These are phyloP conservation scores for Cuculus canorus DNA, from an alignment of 2,797 vertebrate species.

Conservation along the genomic window DNA sequence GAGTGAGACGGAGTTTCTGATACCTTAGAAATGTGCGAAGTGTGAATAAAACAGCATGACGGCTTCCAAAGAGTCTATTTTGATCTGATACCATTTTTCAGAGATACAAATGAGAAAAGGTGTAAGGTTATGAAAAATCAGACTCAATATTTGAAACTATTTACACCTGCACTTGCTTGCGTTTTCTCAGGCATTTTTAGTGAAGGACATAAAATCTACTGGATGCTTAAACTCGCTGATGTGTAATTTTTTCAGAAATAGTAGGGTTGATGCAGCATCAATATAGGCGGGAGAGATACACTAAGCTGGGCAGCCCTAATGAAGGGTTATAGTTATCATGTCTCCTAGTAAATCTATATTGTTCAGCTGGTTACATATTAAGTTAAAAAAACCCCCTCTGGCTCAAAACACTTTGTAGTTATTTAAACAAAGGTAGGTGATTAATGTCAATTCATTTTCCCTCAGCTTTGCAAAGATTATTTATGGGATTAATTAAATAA, in stretches of 20 bases:
- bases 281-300: not conserved
- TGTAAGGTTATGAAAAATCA: not conserved
- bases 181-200: not conserved
- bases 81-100: not conserved
- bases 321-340: not conserved
- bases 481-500: constrained; percentile 7
- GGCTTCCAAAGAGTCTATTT: not conserved
- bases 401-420: not conserved
- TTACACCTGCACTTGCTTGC: not conserved
- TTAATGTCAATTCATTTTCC: not conserved
- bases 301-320: not conserved
- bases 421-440: not conserved
- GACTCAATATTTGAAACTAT: not conserved
- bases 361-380: not conserved
- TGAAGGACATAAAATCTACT: not conserved
- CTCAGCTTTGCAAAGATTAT: not conserved
- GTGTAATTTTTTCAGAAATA: not conserved
- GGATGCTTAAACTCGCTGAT: not conserved
- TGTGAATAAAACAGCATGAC: not conserved
- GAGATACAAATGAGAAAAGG: not conserved
- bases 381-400: not conserved
- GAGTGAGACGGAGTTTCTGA: not conserved
- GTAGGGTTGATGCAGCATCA: not conserved
- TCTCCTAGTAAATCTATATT: not conserved
- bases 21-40: not conserved